Evolutionary conservation across 2,113 vertebrate genomes (phyloP).

Genomic region (Elephas maximus): DNA sequence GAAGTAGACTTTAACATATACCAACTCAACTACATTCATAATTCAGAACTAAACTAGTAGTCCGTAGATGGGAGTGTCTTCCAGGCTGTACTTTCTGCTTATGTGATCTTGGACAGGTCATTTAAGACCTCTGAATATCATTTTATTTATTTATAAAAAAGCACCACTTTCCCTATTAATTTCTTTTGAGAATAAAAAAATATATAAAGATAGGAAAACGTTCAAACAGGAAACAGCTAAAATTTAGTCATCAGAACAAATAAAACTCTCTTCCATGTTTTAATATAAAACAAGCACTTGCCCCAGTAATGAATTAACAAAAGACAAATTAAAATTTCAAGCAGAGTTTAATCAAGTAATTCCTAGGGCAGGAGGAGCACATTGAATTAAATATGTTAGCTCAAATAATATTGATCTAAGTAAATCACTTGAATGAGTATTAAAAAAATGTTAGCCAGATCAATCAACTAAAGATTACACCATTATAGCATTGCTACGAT

Average conservation of each 20-base stretch:
- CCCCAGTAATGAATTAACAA: background rate
- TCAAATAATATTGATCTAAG: constrained; percentile 6
- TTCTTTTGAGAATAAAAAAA: background rate
- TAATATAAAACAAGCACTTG: background rate
- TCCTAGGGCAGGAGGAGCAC: background rate
- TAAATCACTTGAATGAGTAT: background rate
- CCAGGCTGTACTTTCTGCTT: too few relatives aligned
- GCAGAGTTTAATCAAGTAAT: background rate
- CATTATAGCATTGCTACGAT: background rate
- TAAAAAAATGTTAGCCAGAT: background rate
- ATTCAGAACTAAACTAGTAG: background rate
- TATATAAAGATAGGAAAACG: too few relatives aligned
- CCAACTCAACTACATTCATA: too few relatives aligned
- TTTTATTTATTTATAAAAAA: background rate
- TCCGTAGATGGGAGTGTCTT: background rate
- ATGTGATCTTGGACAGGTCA: background rate
- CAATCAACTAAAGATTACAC: background rate
- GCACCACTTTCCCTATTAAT: background rate
- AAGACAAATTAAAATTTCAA: constrained; percentile 11
- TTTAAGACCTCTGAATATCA: background rate
- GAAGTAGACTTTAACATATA: background rate
- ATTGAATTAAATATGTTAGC: background rate
- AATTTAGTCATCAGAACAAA: background rate
- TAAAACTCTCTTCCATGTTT: background rate
- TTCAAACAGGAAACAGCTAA: background rate